Conservation (phyloP, 2,113 vertebrate species). For the Varanus komodoensis region DNA sequence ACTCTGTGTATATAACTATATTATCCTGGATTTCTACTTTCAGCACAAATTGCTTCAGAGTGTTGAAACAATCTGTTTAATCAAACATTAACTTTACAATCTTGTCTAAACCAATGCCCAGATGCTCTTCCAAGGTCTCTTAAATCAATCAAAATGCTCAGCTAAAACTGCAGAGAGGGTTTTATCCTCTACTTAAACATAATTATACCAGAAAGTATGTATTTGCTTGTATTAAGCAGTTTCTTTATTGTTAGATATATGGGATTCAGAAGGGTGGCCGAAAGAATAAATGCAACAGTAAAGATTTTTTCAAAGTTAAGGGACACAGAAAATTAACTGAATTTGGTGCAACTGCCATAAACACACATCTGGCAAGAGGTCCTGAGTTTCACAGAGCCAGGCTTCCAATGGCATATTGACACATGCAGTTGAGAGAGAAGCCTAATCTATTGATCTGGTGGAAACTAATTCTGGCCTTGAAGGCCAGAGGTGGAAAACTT, state of each 20-base stretch:
- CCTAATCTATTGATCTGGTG: not conserved
- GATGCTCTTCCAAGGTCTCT: constrained; percentile 20
- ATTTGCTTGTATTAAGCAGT: not conserved
- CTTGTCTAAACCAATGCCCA: not conserved
- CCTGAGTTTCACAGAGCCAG: not conserved
- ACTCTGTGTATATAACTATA: not conserved
- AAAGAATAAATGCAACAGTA: not conserved
- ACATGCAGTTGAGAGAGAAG: not conserved
- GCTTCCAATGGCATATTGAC: not conserved
- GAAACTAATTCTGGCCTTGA: not conserved
- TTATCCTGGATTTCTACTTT: not conserved
- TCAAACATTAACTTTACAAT: constrained; percentile 17
- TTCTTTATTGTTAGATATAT: not conserved
- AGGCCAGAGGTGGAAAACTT: no score
- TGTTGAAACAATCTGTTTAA: not conserved
- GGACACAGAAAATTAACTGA: not conserved
- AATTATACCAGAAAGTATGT: not conserved
- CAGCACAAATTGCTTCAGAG: constrained; percentile 8
- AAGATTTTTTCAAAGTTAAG: not conserved
- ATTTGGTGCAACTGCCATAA: not conserved
- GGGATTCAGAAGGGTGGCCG: not conserved
- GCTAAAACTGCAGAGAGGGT: not conserved
- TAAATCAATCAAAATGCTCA: not conserved
- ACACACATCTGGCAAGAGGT: not conserved
- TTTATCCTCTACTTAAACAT: constrained; percentile 3